Percentiles rank a stretch among this genome's conserved stretches.
Conservation (phyloP, 2,888 invertebrate genomes). For the Gari tellinella region DNA sequence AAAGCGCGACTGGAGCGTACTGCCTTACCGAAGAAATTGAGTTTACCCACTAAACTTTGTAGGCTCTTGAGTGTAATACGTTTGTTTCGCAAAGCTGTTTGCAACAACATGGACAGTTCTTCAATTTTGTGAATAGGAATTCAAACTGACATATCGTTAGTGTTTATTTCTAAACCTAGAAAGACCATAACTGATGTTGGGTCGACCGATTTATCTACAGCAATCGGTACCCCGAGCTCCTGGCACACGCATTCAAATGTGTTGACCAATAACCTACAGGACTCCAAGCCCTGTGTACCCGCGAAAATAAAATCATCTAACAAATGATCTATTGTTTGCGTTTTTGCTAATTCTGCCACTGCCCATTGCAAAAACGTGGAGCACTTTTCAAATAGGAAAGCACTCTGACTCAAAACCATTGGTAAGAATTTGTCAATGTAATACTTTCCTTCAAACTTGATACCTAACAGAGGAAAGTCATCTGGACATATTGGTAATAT, state of each 20-base stretch:
- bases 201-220: constrained; percentile 24
- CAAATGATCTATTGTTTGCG: constrained; percentile 5
- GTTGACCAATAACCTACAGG: no score
- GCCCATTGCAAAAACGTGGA: constrained; percentile 24
- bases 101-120: not conserved
- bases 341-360: not conserved
- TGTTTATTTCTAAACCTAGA: constrained; percentile 15
- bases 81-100: not conserved
- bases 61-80: not conserved
- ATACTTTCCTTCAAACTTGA: constrained; percentile 9
- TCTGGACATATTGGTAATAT: no score
- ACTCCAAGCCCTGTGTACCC: not conserved
- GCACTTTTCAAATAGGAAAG: constrained; percentile 18
- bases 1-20: constrained; percentile 32
- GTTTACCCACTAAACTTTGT: constrained; percentile 13
- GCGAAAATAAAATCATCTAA: constrained; percentile 22
- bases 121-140: constrained; percentile 16
- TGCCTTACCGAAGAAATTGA: constrained; percentile 30
- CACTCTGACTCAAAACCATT: constrained; percentile 12
- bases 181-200: constrained; percentile 20
- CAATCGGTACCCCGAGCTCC: constrained; percentile 17
- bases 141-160: constrained; percentile 5
- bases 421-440: constrained; percentile 23
- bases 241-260: not conserved
- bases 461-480: not conserved